Percentiles rank a stretch among this genome's conserved stretches.
These are phyloP conservation scores for Sander vitreus DNA, from an alignment of 2,113 vertebrate species.

Conservation along the genomic window DNA sequence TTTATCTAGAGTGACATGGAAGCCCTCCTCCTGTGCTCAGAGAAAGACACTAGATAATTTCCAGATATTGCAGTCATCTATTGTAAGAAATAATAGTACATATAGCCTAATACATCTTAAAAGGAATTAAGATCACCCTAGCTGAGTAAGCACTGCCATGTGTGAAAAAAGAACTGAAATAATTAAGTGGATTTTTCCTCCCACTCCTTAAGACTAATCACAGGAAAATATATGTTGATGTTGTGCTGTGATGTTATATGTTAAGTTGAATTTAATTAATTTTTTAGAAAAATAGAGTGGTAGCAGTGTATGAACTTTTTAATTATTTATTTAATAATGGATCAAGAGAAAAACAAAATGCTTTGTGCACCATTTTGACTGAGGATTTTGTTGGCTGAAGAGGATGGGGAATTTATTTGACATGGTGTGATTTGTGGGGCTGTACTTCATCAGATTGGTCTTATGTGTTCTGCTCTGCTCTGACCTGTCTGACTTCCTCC, in stretches of 20 bases:
- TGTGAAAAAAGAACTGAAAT: constrained; percentile 21
- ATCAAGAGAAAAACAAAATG: not conserved
- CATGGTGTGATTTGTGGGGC: not conserved
- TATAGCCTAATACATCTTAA: not conserved
- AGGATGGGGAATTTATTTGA: constrained; percentile 2
- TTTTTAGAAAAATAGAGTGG: not conserved
- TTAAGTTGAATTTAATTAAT: not conserved
- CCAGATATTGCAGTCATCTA: not conserved
- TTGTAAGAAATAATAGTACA: not conserved
- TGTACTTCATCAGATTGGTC: not conserved
- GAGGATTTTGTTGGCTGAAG: constrained; percentile 7
- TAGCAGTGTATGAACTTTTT: not conserved
- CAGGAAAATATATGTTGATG: not conserved
- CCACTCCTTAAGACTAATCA: not conserved
- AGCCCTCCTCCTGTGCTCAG: not conserved
- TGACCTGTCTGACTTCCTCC: constrained; percentile 16
- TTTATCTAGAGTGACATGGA: constrained; percentile 1
- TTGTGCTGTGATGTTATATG: not conserved
- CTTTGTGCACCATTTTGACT: not conserved
- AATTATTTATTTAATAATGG: not conserved
- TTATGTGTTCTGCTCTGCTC: not conserved
- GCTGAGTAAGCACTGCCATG: not conserved
- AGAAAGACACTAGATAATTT: not conserved
- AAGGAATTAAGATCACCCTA: not conserved
- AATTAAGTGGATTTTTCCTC: constrained; percentile 14